These are phyloP conservation scores for Brachypterus glaber DNA, from an alignment of 2,888 invertebrate species.

Conservation along the genomic window DNA sequence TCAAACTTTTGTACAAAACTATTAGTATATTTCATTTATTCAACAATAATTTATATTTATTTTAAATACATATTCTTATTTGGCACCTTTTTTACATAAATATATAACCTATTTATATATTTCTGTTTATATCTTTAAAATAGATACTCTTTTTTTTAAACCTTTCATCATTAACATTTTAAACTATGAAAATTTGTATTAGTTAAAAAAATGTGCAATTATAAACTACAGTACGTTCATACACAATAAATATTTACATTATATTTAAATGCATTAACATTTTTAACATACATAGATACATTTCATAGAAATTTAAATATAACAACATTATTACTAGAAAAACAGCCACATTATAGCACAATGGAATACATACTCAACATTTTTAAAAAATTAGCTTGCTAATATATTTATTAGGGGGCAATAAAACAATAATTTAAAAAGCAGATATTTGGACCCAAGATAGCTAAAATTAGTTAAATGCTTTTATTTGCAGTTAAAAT, in stretches of 20 bases:
- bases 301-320: constrained; percentile 15
- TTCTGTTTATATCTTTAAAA: constrained; percentile 4
- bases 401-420: too few species aligned
- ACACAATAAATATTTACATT: constrained; percentile 5
- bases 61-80: constrained; percentile 23
- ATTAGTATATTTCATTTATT: constrained; percentile 22
- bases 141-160: constrained; percentile 1
- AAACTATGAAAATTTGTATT: constrained; percentile 15
- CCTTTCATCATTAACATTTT: not conserved
- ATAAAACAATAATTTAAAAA: too few species aligned
- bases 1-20: constrained; percentile 24
- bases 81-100: constrained; percentile 24
- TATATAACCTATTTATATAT: too few species aligned
- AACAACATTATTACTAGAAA: constrained; percentile 15
- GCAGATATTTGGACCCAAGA: too few species aligned
- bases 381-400: constrained; percentile 14
- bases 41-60: constrained; percentile 29
- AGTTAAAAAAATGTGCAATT: constrained; percentile 15
- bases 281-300: constrained; percentile 13
- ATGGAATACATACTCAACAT: too few species aligned
- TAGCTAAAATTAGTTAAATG: too few species aligned
- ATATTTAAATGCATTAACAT: constrained; percentile 4
- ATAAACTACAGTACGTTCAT: constrained; percentile 11
- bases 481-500: too few species aligned
- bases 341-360: constrained; percentile 29